Percentiles rank a stretch among this genome's conserved stretches.
These are phyloP conservation scores for Phengaris alcon DNA, from an alignment of 2,888 invertebrate genomes.

Conservation along the genomic window DNA sequence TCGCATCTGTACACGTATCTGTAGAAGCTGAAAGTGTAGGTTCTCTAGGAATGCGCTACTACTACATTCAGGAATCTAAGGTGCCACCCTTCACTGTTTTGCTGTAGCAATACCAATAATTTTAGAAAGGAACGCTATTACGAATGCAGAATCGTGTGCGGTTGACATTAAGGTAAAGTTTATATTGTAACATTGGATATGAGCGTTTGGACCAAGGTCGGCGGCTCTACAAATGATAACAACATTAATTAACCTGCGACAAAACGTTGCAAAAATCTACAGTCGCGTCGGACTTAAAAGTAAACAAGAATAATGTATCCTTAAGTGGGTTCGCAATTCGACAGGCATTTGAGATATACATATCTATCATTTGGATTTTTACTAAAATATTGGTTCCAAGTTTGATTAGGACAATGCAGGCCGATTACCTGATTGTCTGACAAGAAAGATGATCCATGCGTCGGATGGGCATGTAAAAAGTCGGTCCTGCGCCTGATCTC, in stretches of 20 bases:
- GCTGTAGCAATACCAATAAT: not conserved
- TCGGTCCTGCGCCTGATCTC: no score
- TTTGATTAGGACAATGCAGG: no score
- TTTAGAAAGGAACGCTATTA: constrained; percentile 6
- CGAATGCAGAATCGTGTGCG: constrained; percentile 14
- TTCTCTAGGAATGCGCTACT: not conserved
- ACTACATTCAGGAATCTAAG: not conserved
- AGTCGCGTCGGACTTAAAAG: not conserved
- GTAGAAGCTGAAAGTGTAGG: no score
- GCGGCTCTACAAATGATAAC: not conserved
- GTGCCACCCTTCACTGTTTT: not conserved
- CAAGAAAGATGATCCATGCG: no score
- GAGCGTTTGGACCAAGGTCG: constrained; percentile 16
- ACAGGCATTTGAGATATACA: not conserved
- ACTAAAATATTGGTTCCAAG: no score
- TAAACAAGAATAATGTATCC: not conserved
- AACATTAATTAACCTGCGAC: not conserved
- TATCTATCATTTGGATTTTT: not conserved
- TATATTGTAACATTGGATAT: constrained; percentile 8
- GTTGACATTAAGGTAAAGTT: constrained; percentile 14
- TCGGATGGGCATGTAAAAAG: no score
- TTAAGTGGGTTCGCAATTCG: not conserved
- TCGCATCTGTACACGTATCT: no score
- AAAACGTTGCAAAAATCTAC: constrained; percentile 6
- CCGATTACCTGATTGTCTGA: no score